A percentile compares a stretch with the other conserved stretches of the same genome.
These are phyloP conservation scores for Andricus curvator DNA, from an alignment of 2,888 invertebrate species.

Conservation along the genomic window DNA sequence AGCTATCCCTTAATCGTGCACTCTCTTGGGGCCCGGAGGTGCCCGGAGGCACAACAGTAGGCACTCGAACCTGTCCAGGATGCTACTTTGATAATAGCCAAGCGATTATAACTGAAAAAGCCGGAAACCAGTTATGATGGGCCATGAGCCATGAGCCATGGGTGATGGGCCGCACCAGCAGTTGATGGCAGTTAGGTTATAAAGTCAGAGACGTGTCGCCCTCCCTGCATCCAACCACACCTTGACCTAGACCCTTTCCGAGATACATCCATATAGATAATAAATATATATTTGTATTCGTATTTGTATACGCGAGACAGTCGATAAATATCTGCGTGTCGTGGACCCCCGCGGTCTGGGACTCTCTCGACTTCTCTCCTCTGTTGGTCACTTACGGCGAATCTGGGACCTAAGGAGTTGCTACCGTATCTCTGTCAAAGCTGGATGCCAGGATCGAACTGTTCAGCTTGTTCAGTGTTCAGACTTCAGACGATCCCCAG, in stretches of 20 bases:
- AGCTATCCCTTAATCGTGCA: constrained; percentile 68
- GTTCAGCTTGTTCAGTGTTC: background rate
- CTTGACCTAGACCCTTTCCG: constrained; percentile 47
- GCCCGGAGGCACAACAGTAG: constrained; percentile 72
- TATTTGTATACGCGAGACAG: constrained; percentile 35
- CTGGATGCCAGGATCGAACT: background rate
- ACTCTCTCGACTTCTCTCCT: constrained; percentile 24
- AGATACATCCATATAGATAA: constrained; percentile 53
- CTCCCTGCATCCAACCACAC: constrained; percentile 54
- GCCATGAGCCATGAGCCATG: constrained; percentile 58
- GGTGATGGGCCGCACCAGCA: constrained; percentile 66
- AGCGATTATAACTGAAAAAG: constrained; percentile 76
- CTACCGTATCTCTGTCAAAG: constrained; percentile 13
- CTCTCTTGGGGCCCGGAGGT: constrained; percentile 62
- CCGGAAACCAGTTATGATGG: constrained; percentile 76
- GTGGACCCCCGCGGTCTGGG: constrained; percentile 61
- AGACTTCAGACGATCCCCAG: background rate
- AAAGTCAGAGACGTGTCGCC: constrained; percentile 43
- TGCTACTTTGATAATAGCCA: constrained; percentile 73
- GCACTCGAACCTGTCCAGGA: constrained; percentile 71
- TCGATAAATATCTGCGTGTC: constrained; percentile 63
- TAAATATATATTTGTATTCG: constrained; percentile 8
- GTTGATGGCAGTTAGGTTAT: constrained; percentile 62
- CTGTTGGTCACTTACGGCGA: constrained; percentile 28
- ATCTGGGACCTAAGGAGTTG: constrained; percentile 21